A percentile compares a stretch with the other conserved stretches of the same genome.
These are phyloP conservation scores for Entomyzon cyanotis DNA, from an alignment of 2,113 vertebrate species.

Conservation along the genomic window DNA sequence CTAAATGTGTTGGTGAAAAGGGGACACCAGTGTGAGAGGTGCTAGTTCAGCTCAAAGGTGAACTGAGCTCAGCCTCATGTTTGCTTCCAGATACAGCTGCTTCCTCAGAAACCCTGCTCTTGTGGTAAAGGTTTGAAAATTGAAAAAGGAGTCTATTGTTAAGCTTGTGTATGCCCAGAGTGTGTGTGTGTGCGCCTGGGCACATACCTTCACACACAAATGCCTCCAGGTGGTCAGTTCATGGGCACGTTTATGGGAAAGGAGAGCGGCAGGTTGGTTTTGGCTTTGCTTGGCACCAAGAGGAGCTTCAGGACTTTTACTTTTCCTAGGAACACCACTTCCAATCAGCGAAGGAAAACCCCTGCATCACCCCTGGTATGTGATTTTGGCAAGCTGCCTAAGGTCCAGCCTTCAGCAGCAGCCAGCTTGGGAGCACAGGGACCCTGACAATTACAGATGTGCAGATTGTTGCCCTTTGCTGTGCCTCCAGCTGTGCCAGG, in stretches of 20 bases:
- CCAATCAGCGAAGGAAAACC: background rate
- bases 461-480: background rate
- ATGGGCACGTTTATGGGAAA: background rate
- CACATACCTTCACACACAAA: accelerated
- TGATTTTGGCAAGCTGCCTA: background rate
- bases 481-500: background rate
- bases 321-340: background rate
- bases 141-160: background rate
- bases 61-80: background rate
- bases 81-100: constrained; percentile 28
- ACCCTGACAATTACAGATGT: background rate
- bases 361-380: accelerated
- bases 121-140: background rate
- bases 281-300: background rate
- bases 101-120: background rate
- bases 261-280: background rate
- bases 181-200: accelerated
- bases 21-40: background rate
- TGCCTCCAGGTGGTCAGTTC: background rate
- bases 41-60: background rate
- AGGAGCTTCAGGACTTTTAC: background rate
- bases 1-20: background rate
- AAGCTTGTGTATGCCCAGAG: background rate
- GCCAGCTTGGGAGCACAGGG: accelerated
- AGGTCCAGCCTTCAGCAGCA: background rate